Evolutionary conservation across 2,888 invertebrate genomes (phyloP).

Genomic region (Spodoptera picta): DNA sequence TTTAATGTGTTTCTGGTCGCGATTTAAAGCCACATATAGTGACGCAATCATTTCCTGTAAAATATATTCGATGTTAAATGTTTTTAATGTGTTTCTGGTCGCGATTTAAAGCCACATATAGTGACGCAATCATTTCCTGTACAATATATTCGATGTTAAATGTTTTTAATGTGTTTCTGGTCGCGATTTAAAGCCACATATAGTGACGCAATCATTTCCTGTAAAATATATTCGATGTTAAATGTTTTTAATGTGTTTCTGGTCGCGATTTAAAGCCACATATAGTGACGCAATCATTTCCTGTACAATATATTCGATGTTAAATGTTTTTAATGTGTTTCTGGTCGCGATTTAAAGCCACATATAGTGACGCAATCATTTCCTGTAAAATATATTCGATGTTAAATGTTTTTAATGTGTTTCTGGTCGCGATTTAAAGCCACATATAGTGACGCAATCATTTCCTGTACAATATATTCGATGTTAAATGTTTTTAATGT

Average conservation of each 20-base stretch:
- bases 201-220: constrained; percentile 38
- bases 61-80: constrained; percentile 31
- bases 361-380: constrained; percentile 38
- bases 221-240: constrained; percentile 34
- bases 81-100: constrained; percentile 81
- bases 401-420: constrained; percentile 79
- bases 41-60: constrained; percentile 38
- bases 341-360: constrained; percentile 80
- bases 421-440: constrained; percentile 80
- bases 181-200: constrained; percentile 76
- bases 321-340: constrained; percentile 80
- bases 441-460: constrained; percentile 35
- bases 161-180: constrained; percentile 80
- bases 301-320: constrained; percentile 32
- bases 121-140: constrained; percentile 35
- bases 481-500: constrained; percentile 78
- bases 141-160: constrained; percentile 35
- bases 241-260: constrained; percentile 79
- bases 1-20: constrained; percentile 82
- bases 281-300: constrained; percentile 40
- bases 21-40: constrained; percentile 69
- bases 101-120: constrained; percentile 73
- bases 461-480: constrained; percentile 35
- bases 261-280: constrained; percentile 79
- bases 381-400: constrained; percentile 33